A percentile compares a stretch with the other conserved stretches of the same genome.
phyloP scores from a whole-genome alignment of 2,888 invertebrate species.

The Orthosia gracilis region DNA sequence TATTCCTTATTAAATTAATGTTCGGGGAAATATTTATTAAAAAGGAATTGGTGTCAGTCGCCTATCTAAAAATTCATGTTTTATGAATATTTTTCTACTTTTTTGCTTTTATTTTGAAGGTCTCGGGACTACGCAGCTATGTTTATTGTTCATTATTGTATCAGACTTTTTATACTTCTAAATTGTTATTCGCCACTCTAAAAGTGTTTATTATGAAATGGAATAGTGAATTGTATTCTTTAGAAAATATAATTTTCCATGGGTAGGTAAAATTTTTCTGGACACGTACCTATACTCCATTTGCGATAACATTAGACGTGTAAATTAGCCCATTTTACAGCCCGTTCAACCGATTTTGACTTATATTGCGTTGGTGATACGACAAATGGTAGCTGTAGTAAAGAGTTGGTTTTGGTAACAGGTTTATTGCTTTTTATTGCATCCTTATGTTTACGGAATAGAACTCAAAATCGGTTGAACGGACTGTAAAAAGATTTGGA shows the following conservation, averaged over 20 bases:
- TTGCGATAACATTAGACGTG: no score
- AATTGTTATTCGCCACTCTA: background rate
- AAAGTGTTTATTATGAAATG: background rate
- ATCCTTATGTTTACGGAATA: no score
- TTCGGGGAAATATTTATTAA: conserved; percentile 36
- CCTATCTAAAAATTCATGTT: conserved; percentile 41
- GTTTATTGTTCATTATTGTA: conserved; percentile 30
- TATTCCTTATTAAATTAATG: conserved; percentile 44
- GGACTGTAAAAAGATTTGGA: no score
- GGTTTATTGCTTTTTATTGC: no score
- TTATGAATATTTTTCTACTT: conserved; percentile 18
- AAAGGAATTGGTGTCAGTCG: conserved; percentile 43
- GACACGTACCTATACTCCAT: no score
- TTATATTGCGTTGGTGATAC: no score
- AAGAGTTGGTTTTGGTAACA: no score
- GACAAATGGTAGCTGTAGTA: no score
- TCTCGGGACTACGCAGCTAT: conserved; percentile 23
- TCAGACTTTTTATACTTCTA: background rate
- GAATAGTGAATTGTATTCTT: background rate
- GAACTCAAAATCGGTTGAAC: no score
- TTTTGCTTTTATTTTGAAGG: conserved; percentile 25
- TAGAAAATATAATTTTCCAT: background rate
- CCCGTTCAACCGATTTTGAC: no score
- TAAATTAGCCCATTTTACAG: no score
- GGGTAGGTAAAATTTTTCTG: background rate